These are phyloP conservation scores for Gerris lacustris DNA, from an alignment of 2,888 invertebrate genomes.

Conservation along the genomic window DNA sequence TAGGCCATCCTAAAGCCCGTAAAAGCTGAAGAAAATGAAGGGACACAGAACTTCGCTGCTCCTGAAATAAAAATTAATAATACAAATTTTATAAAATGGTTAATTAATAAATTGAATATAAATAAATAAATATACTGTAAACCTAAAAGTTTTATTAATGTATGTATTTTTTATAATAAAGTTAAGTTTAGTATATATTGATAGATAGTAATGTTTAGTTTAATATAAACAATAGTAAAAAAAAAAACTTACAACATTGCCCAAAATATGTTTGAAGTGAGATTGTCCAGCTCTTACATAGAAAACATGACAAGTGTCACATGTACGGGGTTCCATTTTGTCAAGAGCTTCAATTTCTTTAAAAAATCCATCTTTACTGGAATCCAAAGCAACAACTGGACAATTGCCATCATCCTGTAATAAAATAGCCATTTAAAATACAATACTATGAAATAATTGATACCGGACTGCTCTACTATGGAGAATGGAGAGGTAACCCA, in stretches of 20 bases:
- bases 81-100: background rate
- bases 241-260: conserved; percentile 49
- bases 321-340: conserved; percentile 70
- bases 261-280: conserved; percentile 62
- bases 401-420: conserved; percentile 36
- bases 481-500: too few relatives aligned
- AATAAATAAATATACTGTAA: too few relatives aligned
- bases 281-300: conserved; percentile 82
- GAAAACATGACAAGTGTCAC: conserved; percentile 87
- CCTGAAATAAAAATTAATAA: conserved; percentile 33
- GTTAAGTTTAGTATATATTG: too few relatives aligned
- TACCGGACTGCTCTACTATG: too few relatives aligned
- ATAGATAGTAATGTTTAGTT: too few relatives aligned
- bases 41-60: conserved; percentile 38
- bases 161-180: too few relatives aligned
- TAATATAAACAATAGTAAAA: background rate
- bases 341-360: conserved; percentile 72
- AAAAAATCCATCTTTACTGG: conserved; percentile 55
- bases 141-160: too few relatives aligned
- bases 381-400: conserved; percentile 60
- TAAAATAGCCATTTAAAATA: conserved; percentile 18
- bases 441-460: conserved; percentile 10
- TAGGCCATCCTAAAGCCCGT: conserved; percentile 74
- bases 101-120: background rate
- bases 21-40: conserved; percentile 47